Evolutionary conservation across 2,888 invertebrate genomes (phyloP).

Genomic region (Drosophila subsilvestris): DNA sequence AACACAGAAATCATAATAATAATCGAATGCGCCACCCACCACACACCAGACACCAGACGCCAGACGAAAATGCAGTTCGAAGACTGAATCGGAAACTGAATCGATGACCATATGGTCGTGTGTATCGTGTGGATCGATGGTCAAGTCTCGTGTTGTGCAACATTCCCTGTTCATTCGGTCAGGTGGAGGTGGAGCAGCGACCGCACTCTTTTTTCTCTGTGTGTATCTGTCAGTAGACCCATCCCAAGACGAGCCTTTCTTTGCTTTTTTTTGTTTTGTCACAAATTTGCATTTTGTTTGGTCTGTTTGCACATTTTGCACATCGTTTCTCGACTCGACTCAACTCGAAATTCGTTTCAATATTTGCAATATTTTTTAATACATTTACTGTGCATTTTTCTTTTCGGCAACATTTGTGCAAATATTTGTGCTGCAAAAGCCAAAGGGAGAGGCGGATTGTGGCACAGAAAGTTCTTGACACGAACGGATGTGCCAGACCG

Average conservation of each 20-base stretch:
- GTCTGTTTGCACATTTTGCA: slow-evolving; percentile 58
- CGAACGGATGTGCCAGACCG: not conserved
- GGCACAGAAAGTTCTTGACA: not conserved
- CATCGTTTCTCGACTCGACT: slow-evolving; percentile 17
- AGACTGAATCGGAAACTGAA: not conserved
- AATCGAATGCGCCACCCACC: slow-evolving; percentile 65
- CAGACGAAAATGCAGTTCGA: slow-evolving; percentile 18
- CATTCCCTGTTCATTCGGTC: slow-evolving; percentile 2
- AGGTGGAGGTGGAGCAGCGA: not conserved
- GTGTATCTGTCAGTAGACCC: not conserved
- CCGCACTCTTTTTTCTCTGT: not conserved
- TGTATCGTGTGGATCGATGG: not conserved
- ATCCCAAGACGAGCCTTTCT: slow-evolving; percentile 64
- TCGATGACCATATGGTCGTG: slow-evolving; percentile 38
- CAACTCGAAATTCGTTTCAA: slow-evolving; percentile 22
- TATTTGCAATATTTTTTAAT: slow-evolving; percentile 57
- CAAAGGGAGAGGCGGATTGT: not conserved
- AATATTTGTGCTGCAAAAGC: slow-evolving; percentile 59
- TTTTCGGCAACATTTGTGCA: slow-evolving; percentile 62
- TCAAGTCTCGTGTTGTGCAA: slow-evolving; percentile 18
- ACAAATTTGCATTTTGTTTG: slow-evolving; percentile 69
- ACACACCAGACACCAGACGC: slow-evolving; percentile 6
- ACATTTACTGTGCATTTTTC: slow-evolving; percentile 27
- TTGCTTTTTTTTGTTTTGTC: slow-evolving; percentile 44
- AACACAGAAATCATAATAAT: slow-evolving; percentile 52